Base-by-base conservation (phyloP, 1,140 invertebrate species). In the Tetramorium simillimum region DNA sequence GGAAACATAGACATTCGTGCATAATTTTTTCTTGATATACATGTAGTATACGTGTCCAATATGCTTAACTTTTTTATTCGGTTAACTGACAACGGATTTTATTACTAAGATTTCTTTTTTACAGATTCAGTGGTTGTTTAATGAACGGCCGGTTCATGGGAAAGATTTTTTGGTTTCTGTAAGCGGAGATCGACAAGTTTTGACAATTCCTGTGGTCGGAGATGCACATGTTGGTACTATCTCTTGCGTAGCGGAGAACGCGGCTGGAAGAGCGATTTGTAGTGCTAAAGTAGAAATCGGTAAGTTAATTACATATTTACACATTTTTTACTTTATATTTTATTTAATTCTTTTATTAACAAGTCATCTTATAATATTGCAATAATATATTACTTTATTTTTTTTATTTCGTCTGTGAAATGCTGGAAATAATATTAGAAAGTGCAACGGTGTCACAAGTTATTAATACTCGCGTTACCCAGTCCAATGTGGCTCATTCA, bases 221-320 rank as follows among this genome's bases (percentile, higher is more conserved):
- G 95, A 96, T 91, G 96, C 96, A 90, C 96, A 96, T 65, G 95
- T 95, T 51, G 98, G 98, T 56, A 96, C 96, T 80, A 96, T 98
- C 77, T 96, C 97, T 46, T 97, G 97, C 89, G 95, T 97, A 24
- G 97, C 97, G 6, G 97, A 98, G 94, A 98, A 98, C 91, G 95
- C 96, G 88, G 96, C 95, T 46, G 97, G 97, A 62, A 97, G 97
- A 94, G 96, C 97, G 0, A 96, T 96, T 65, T 97, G 97, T 89
- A 95, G 95, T 28, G 97, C 97, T 28, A 95, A 95, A 67, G 92
- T 97, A 6, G 94, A 95, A 73, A 95, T 97, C 67, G 95, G 96
- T 96, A 88, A 95, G 93, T 92, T 77, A 18, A 40, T n/a, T n/a
- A 33, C 18, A 24, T 5, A 33, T 18, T 33, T 33, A 33, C 2